Evolutionary conservation across 2,888 invertebrate genomes (phyloP).

Genomic region (Stratiomys singularior): DNA sequence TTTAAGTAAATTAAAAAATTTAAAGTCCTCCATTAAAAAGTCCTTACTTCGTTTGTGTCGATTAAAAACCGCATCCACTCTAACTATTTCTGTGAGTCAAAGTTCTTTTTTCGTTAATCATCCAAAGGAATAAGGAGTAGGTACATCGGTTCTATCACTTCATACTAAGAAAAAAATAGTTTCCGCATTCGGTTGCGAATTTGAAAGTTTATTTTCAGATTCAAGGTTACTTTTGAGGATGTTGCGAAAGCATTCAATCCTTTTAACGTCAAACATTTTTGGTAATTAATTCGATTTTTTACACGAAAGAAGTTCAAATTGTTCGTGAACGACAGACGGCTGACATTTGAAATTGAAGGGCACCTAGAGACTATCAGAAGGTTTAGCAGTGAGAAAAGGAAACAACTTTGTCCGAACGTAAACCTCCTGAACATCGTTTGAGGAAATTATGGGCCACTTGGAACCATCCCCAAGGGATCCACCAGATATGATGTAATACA

Average conservation of each 20-base stretch:
- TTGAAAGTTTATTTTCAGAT: conserved; percentile 2
- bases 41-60: too few relatives aligned
- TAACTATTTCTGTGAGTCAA: conserved; percentile 19
- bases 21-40: too few relatives aligned
- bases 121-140: too few relatives aligned
- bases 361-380: conserved; percentile 2
- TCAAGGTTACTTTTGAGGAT: not conserved
- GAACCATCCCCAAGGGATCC: conserved; percentile 38
- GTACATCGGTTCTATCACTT: not conserved
- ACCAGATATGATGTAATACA: not conserved
- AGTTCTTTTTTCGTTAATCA: not conserved
- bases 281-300: not conserved
- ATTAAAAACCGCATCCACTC: too few relatives aligned
- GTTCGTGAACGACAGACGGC: not conserved
- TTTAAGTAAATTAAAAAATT: too few relatives aligned
- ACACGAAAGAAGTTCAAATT: not conserved
- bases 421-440: conserved; percentile 44
- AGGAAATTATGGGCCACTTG: conserved; percentile 45
- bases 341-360: too few relatives aligned
- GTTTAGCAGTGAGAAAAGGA: conserved; percentile 10
- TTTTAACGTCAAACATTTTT: not conserved
- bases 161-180: conserved; percentile 9
- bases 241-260: not conserved
- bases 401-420: conserved; percentile 34
- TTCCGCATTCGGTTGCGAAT: not conserved